These are phyloP conservation scores for Entomyzon cyanotis DNA, from an alignment of 2,113 vertebrate species.

Conservation along the genomic window DNA sequence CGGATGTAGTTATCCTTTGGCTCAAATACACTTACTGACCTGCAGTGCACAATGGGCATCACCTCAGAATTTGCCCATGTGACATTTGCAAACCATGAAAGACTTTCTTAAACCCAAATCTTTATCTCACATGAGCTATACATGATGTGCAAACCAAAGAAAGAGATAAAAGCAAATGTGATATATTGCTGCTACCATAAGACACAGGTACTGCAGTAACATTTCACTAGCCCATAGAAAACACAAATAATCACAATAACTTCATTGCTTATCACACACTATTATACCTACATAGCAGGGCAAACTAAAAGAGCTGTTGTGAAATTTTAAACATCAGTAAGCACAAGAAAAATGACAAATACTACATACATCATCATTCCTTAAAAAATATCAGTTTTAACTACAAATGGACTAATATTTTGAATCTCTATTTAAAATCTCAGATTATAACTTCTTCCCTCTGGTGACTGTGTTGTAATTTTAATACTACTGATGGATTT, in stretches of 20 bases:
- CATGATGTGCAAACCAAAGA: neutral
- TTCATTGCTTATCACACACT: neutral
- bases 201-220: neutral
- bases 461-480: neutral
- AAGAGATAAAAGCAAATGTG: neutral
- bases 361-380: neutral
- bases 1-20: neutral
- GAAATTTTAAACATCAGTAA: neutral
- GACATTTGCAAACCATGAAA: neutral
- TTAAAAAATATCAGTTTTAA: neutral
- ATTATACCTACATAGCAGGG: neutral
- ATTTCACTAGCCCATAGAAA: neutral
- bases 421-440: neutral
- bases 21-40: neutral
- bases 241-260: neutral
- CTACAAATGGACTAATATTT: neutral
- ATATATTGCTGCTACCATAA: neutral
- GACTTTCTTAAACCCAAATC: neutral
- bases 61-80: neutral
- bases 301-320: neutral
- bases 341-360: neutral
- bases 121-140: neutral
- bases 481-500: neutral
- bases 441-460: neutral
- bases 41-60: neutral